phyloP scores from a whole-genome alignment of 1,140 invertebrate genomes.

The Neocloeon triangulifer region DNA sequence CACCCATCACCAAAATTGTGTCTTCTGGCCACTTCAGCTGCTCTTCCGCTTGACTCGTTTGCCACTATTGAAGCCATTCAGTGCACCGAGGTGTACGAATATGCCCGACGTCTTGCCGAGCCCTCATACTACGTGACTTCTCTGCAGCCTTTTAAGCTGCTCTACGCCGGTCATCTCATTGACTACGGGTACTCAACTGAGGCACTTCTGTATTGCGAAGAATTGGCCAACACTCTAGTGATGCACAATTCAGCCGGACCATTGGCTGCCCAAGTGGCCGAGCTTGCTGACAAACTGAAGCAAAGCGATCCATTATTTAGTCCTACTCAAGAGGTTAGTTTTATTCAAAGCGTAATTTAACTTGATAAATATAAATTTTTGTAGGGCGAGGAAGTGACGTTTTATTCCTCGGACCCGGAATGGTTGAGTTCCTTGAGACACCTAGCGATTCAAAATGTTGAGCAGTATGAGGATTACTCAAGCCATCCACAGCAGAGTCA shows the following conservation, averaged over 20 bases:
- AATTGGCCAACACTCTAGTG: constrained; percentile 37
- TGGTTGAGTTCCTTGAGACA: not conserved
- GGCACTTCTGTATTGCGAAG: constrained; percentile 61
- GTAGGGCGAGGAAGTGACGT: not conserved
- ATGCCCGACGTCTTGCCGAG: constrained; percentile 60
- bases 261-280: constrained; percentile 32
- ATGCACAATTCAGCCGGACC: constrained; percentile 23
- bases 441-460: not conserved
- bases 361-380: constrained; percentile 8
- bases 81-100: constrained; percentile 88
- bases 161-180: constrained; percentile 37
- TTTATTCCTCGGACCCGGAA: not conserved
- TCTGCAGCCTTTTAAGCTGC: constrained; percentile 40
- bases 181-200: constrained; percentile 57
- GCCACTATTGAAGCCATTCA: constrained; percentile 66
- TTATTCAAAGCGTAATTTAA: no score
- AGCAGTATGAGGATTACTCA: no score
- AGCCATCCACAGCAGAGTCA: not conserved
- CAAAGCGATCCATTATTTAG: constrained; percentile 49
- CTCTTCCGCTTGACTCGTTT: constrained; percentile 27
- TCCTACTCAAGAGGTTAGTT: constrained; percentile 15
- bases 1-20: constrained; percentile 43
- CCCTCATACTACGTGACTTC: constrained; percentile 39
- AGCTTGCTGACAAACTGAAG: constrained; percentile 47
- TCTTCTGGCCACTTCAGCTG: constrained; percentile 44